Conservation (phyloP, 2,113 vertebrate species). For the Nerophis ophidion region DNA sequence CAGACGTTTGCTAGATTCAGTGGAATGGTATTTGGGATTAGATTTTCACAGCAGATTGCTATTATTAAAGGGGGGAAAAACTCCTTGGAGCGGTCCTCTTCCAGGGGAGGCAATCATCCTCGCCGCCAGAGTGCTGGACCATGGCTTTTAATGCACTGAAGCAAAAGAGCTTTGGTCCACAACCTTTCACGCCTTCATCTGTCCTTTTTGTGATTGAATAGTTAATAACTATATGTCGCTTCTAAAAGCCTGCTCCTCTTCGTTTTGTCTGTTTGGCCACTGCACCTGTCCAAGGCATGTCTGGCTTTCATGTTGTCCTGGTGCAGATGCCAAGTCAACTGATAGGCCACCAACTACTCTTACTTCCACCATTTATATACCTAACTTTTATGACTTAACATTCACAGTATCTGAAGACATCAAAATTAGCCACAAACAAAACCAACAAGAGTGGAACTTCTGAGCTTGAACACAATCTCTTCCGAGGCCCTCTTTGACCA, state of each 20-base stretch:
- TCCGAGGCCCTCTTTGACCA: too few relatives aligned
- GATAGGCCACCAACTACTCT: conserved; percentile 33
- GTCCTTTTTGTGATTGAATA: conserved; percentile 77
- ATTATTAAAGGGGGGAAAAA: conserved; percentile 66
- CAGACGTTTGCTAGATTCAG: conserved; percentile 74
- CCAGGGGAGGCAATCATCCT: conserved; percentile 75
- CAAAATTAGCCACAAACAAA: too few relatives aligned
- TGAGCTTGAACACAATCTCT: too few relatives aligned
- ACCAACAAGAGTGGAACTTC: too few relatives aligned
- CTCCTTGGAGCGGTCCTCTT: conserved; percentile 70
- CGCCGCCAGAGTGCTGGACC: conserved; percentile 62
- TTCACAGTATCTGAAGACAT: too few relatives aligned
- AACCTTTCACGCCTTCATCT: conserved; percentile 77
- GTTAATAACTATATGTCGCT: conserved; percentile 74
- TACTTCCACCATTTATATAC: conserved; percentile 31
- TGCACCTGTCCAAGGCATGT: conserved; percentile 55
- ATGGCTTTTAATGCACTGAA: conserved; percentile 76
- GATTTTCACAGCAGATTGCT: conserved; percentile 78
- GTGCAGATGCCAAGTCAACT: conserved; percentile 52
- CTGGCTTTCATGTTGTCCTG: conserved; percentile 41
- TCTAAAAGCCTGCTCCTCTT: conserved; percentile 64
- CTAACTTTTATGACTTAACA: neutral
- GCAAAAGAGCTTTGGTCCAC: conserved; percentile 77
- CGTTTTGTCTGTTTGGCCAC: conserved; percentile 60
- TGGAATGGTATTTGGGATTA: conserved; percentile 78